These are phyloP conservation scores for Abrostola triplasia DNA, from an alignment of 2,888 invertebrate species.

Conservation along the genomic window DNA sequence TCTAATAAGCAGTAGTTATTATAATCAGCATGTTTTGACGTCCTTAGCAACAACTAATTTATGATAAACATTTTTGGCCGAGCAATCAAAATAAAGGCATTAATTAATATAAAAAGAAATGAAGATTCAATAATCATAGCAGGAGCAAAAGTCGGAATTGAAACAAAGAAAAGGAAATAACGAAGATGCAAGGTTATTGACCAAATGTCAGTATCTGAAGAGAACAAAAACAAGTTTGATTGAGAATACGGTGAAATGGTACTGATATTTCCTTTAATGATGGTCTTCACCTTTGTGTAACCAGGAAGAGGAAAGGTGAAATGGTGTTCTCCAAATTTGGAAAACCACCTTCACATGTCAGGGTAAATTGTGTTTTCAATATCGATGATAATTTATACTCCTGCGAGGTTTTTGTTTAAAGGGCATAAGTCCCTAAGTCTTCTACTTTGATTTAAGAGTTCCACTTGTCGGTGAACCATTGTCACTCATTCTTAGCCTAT, in stretches of 20 bases:
- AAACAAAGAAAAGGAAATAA: constrained; percentile 10
- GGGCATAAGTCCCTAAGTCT: too few species aligned
- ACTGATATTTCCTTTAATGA: constrained; percentile 33
- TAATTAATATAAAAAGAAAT: background rate
- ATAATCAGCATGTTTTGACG: too few species aligned
- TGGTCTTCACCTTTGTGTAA: constrained; percentile 34
- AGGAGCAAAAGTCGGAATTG: constrained; percentile 7
- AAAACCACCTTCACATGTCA: background rate
- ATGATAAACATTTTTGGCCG: too few species aligned
- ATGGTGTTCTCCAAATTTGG: constrained; percentile 5
- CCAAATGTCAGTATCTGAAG: constrained; percentile 4
- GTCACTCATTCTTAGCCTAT: too few species aligned
- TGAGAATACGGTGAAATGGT: constrained; percentile 12
- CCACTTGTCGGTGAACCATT: too few species aligned
- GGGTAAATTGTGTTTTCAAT: background rate
- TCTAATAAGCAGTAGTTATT: too few species aligned
- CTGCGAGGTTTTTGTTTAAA: too few species aligned
- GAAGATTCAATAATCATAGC: background rate
- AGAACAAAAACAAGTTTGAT: constrained; percentile 22
- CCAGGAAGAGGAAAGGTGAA: constrained; percentile 36
- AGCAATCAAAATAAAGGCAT: too few species aligned
- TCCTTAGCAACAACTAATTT: too few species aligned
- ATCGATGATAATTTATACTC: too few species aligned
- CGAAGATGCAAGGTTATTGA: constrained; percentile 22
- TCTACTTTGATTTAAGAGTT: too few species aligned